Evolutionary conservation across 2,113 vertebrate genomes (phyloP).

Genomic region (Calidris pugnax): DNA sequence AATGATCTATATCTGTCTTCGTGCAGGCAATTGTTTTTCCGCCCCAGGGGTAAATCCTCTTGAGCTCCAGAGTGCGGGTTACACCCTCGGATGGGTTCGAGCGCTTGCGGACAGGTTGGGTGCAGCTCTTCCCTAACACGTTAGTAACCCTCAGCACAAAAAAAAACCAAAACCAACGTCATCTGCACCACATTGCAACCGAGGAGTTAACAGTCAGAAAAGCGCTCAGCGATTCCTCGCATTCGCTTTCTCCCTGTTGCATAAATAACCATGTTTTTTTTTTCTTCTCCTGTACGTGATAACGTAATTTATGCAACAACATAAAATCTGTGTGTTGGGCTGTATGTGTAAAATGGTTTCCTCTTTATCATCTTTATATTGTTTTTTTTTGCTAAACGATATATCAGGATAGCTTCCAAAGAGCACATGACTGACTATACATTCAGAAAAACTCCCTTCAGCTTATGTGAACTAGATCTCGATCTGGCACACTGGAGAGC

Average conservation of each 20-base stretch:
- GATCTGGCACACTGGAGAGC: background rate
- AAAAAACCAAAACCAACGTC: background rate
- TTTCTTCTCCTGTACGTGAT: background rate
- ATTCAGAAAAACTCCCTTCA: background rate
- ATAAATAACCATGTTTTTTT: background rate
- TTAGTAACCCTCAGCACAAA: background rate
- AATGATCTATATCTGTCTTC: slow-evolving; percentile 4
- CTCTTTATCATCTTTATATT: background rate
- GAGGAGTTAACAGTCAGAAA: slow-evolving; percentile 26
- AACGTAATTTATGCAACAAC: background rate
- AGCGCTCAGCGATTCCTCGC: background rate
- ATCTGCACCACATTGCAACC: background rate
- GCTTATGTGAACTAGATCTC: slow-evolving; percentile 13
- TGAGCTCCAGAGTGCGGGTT: background rate
- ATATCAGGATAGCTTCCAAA: background rate
- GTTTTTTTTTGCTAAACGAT: slow-evolving; percentile 6
- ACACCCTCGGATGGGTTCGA: background rate
- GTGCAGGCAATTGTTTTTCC: slow-evolving; percentile 18
- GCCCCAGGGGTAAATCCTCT: slow-evolving; percentile 21
- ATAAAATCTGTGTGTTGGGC: background rate
- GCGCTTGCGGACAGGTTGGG: background rate
- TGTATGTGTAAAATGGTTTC: background rate
- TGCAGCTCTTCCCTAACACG: background rate
- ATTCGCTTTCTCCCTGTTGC: background rate
- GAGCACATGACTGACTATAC: background rate